Percentiles rank a stretch among this genome's conserved stretches.
phyloP scores from a whole-genome alignment of 2,888 invertebrate genomes.

The Horisme vitalbata region DNA sequence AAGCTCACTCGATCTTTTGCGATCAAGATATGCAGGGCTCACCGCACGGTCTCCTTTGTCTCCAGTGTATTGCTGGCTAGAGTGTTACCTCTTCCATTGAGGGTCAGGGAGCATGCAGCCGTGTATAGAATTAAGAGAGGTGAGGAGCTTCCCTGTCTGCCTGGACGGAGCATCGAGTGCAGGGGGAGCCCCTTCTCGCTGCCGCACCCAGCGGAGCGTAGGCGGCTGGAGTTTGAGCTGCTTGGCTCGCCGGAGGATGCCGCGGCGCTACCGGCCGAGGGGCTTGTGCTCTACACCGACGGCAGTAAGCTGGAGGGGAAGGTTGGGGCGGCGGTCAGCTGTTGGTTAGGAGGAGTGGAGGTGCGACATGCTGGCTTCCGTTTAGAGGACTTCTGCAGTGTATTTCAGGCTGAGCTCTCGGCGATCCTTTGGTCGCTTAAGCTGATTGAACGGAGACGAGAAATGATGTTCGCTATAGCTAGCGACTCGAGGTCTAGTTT shows the following conservation, averaged over 20 bases:
- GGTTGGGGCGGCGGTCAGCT: neutral
- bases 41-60: constrained; percentile 4
- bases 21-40: constrained; percentile 1
- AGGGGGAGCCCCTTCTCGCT: neutral
- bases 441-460: neutral
- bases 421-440: neutral
- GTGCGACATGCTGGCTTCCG: neutral
- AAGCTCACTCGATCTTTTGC: neutral
- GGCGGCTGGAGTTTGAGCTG: neutral
- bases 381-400: neutral
- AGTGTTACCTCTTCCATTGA: neutral
- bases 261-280: neutral
- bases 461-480: neutral
- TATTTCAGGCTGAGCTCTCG: neutral
- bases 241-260: neutral
- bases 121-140: constrained; percentile 6
- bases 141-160: neutral
- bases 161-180: neutral
- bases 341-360: neutral
- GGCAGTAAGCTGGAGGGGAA: constrained; percentile 4
- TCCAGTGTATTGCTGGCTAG: constrained; percentile 1
- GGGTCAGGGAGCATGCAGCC: neutral
- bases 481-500: neutral
- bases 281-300: neutral
- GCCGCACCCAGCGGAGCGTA: neutral